Conservation (phyloP, 2,113 vertebrate genomes). For the Picathartes gymnocephalus region DNA sequence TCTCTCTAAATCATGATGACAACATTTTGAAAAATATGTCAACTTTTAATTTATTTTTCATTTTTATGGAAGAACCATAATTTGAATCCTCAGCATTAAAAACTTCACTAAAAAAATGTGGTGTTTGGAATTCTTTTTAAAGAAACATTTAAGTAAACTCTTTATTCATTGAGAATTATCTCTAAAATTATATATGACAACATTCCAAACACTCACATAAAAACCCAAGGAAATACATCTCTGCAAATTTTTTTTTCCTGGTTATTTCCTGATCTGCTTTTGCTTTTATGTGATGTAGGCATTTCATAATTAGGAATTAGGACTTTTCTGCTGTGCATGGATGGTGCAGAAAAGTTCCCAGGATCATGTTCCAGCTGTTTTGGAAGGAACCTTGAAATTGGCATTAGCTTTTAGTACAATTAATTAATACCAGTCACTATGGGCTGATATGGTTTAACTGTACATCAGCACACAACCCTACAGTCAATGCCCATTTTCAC, state of each 20-base stretch:
- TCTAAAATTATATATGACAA: background rate
- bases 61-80: background rate
- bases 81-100: background rate
- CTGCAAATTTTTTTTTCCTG: background rate
- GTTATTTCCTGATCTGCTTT: background rate
- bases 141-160: background rate
- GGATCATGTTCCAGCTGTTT: background rate
- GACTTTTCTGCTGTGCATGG: background rate
- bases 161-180: background rate
- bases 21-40: background rate
- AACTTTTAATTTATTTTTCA: background rate
- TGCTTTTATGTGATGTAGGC: background rate
- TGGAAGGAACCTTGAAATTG: background rate
- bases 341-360: background rate
- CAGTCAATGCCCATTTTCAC: background rate
- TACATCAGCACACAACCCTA: background rate
- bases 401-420: background rate
- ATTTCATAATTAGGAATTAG: background rate
- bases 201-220: background rate
- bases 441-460: background rate
- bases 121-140: background rate
- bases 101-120: background rate
- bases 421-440: background rate
- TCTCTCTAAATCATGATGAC: background rate
- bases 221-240: accelerated